Conservation (phyloP, 2,113 vertebrate genomes). For the Xiphias gladius region DNA sequence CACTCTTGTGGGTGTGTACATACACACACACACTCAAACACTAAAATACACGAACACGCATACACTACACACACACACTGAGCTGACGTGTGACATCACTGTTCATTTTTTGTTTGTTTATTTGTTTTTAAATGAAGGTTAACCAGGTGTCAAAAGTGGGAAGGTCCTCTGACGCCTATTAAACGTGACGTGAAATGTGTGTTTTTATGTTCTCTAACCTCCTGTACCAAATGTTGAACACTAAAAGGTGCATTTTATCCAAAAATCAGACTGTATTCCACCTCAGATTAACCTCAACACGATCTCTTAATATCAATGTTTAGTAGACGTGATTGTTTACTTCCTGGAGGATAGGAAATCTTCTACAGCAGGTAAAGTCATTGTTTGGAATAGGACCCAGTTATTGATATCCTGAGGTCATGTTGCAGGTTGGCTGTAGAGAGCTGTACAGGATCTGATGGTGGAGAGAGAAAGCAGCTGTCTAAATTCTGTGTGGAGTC, state of each 20-base stretch:
- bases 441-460: constrained; percentile 56
- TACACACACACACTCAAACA: constrained; percentile 67
- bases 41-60: constrained; percentile 62
- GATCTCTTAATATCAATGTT: constrained; percentile 52
- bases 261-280: constrained; percentile 65
- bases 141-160: constrained; percentile 72
- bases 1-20: constrained; percentile 60
- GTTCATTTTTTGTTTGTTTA: constrained; percentile 68
- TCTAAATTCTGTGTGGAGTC: constrained; percentile 60
- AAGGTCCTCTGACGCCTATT: constrained; percentile 70
- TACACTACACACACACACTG: constrained; percentile 72
- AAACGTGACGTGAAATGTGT: constrained; percentile 78
- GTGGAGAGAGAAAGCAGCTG: constrained; percentile 65
- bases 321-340: constrained; percentile 30
- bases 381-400: constrained; percentile 27
- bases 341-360: constrained; percentile 26
- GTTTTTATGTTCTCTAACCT: constrained; percentile 84
- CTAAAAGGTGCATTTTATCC: constrained; percentile 77
- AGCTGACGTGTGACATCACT: constrained; percentile 84
- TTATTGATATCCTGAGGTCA: constrained; percentile 61
- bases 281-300: constrained; percentile 55
- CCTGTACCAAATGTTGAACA: constrained; percentile 79
- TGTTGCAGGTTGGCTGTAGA: constrained; percentile 53
- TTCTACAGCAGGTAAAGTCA: constrained; percentile 33
- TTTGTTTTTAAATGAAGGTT: constrained; percentile 81